These are phyloP conservation scores for Notamacropus eugenii DNA, from an alignment of 2,797 vertebrate species.

Conservation along the genomic window DNA sequence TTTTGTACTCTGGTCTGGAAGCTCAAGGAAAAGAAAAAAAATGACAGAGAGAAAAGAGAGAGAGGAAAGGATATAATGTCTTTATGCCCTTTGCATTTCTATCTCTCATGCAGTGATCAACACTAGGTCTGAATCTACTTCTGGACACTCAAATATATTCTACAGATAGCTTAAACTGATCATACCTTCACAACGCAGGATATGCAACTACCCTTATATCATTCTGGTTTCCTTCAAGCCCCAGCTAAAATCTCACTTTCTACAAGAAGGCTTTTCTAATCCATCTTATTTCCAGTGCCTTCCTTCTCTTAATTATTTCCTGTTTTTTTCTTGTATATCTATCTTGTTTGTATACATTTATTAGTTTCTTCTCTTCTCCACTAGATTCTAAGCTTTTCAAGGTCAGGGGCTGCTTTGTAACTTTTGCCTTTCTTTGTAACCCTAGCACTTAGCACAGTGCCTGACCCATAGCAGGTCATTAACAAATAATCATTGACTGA, in stretches of 20 bases:
- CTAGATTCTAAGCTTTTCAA: background rate
- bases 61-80: background rate
- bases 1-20: background rate
- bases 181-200: background rate
- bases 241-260: no score
- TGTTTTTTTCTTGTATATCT: background rate
- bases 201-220: background rate
- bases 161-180: background rate
- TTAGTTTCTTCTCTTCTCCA: background rate
- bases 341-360: background rate
- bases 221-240: background rate
- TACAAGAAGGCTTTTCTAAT: background rate
- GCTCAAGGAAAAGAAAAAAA: background rate
- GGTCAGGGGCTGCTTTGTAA: background rate
- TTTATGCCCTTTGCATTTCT: background rate
- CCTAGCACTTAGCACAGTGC: background rate
- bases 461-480: background rate
- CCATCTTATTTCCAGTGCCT: background rate
- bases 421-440: background rate
- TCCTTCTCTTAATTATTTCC: background rate
- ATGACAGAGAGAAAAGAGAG: background rate
- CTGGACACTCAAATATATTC: background rate
- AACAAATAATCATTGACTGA: background rate
- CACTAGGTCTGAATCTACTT: background rate
- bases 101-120: background rate